These are phyloP conservation scores for Bucco capensis DNA, from an alignment of 2,113 vertebrate genomes.

Conservation along the genomic window DNA sequence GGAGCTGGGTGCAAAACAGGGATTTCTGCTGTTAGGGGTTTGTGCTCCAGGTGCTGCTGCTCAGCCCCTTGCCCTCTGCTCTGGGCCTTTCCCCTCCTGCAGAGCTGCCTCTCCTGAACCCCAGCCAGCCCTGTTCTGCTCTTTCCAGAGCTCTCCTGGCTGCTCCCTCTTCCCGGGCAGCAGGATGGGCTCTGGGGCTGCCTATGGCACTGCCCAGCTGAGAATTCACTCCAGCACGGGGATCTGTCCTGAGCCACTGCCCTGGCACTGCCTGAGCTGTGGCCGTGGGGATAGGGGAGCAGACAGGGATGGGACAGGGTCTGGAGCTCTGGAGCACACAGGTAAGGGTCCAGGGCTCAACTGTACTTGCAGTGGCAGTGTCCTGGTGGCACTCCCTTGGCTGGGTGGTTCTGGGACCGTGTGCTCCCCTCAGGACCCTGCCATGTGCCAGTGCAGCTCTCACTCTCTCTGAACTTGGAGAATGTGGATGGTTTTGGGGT, in stretches of 20 bases:
- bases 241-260: constrained; percentile 7
- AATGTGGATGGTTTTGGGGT: background rate
- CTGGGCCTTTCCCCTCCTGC: background rate
- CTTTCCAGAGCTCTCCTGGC: background rate
- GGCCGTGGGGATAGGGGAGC: background rate
- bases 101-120: background rate
- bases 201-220: too few species aligned
- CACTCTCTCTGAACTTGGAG: background rate
- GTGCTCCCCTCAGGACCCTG: rapidly evolving
- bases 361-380: background rate
- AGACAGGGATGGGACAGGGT: background rate
- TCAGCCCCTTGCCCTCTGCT: background rate
- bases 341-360: background rate
- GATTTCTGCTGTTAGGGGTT: background rate
- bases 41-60: background rate
- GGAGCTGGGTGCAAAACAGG: constrained; percentile 47
- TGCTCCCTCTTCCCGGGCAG: background rate
- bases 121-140: rapidly evolving
- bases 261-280: background rate
- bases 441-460: rapidly evolving
- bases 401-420: rapidly evolving
- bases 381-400: background rate
- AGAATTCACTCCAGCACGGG: background rate
- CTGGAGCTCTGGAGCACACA: background rate
- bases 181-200: background rate